Base-by-base conservation (phyloP, 2,113 vertebrate genomes). In the Pholis gunnellus region DNA sequence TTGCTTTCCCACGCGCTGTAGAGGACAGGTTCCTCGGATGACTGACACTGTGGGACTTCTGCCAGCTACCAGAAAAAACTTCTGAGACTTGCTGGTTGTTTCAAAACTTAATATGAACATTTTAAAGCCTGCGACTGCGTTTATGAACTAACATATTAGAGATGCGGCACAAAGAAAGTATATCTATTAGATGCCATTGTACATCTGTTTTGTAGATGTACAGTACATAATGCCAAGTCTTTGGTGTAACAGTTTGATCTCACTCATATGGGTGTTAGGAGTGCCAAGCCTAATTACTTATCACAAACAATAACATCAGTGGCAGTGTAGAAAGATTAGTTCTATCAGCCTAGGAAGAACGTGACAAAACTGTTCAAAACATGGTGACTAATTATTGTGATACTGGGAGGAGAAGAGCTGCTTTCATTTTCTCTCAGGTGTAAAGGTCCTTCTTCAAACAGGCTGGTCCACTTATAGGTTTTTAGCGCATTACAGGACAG, bases 1-100 rank as follows among this genome's bases (percentile, higher is more conserved):
- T 71, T 18, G 72, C 2, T 0, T 89, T 90, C 85, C 82, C 85
- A 91, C 46, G 25, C 29, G 1, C 40, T 48, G 9, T 10, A 56
- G 27, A 78, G 36, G 46, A 48, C 50, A 31, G 27, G 61, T 63
- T 44, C 20, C 44, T 56, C 8, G 0, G 2, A 54, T 40, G 11
- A 13, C 50, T 64, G 29, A 40, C 13, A 48, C 9, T 36, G 48
- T 46, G 3, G 70, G 57, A 25, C 9, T 2, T 40, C 13, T 65
- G 64, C 70, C 72, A 80, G 27, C 34, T 40, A 38, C 56, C 38
- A 31, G 29, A 76, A 79, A 52, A 56, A 72, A 54, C n/a, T 2
- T 44, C 13, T 56, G n/a, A 72, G 34, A 79, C 31, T n/a, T 34
- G 27, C 5, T 20, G 48, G 17, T 57, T 70, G 25, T 52, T 48